Percentiles rank a stretch among this genome's conserved stretches.
Evolutionary conservation across 1,140 invertebrate genomes (phyloP).

Genomic region (Aphaenogaster rudis): DNA sequence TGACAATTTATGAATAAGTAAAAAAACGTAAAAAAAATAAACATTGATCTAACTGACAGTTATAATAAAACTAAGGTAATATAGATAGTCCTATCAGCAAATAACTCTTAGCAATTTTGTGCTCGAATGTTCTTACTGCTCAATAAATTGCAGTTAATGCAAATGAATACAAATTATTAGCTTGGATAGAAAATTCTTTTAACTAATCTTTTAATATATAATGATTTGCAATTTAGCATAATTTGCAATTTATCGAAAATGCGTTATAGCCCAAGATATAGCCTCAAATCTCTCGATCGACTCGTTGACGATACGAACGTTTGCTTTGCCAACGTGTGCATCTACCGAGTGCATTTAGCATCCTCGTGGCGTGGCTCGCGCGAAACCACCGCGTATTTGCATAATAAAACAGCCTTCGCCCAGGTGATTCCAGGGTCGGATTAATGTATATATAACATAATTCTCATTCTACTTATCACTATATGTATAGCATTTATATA

Average conservation of each 20-base stretch:
- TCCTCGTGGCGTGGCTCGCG: constrained; percentile 68
- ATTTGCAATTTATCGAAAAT: constrained; percentile 32
- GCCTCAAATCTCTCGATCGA: constrained; percentile 46
- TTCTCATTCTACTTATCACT: constrained; percentile 18
- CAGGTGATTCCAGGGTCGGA: constrained; percentile 71
- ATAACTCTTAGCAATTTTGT: not conserved
- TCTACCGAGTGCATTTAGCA: constrained; percentile 69
- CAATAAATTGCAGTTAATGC: not conserved
- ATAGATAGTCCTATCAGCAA: not conserved
- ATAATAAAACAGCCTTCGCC: constrained; percentile 81
- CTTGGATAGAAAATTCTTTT: not conserved
- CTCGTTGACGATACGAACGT: constrained; percentile 45
- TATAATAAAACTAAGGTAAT: not conserved
- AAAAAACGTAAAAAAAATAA: not conserved
- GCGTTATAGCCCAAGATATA: constrained; percentile 2
- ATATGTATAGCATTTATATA: not conserved
- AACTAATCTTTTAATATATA: not conserved
- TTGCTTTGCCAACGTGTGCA: constrained; percentile 38
- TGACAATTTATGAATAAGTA: not conserved
- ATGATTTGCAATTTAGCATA: constrained; percentile 2
- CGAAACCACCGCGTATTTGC: constrained; percentile 78
- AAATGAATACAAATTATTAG: not conserved
- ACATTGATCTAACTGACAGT: not conserved
- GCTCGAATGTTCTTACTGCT: not conserved
- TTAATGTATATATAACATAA: constrained; percentile 24